Percentiles rank a stretch among this genome's conserved stretches.
Conservation (phyloP, 2,888 invertebrate genomes). For the Clanis bilineata region DNA sequence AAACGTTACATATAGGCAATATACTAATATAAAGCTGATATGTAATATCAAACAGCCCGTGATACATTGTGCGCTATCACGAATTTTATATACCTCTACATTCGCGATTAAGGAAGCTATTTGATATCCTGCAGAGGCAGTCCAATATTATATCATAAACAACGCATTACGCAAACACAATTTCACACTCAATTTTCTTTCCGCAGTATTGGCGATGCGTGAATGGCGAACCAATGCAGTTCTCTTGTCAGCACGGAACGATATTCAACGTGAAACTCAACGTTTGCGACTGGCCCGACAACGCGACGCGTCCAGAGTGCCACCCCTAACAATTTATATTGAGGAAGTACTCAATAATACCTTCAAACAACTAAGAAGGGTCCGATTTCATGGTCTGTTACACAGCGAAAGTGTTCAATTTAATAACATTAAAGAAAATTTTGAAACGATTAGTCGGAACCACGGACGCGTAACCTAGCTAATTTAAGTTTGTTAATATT, state of each 20-base stretch:
- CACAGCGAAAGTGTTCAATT: conserved; percentile 28
- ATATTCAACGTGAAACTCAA: conserved; percentile 87
- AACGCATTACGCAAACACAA: neutral
- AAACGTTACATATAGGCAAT: neutral
- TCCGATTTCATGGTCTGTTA: conserved; percentile 3
- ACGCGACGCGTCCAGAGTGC: conserved; percentile 85
- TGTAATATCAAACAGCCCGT: too few relatives aligned
- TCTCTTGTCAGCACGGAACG: conserved; percentile 88
- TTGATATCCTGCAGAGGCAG: neutral
- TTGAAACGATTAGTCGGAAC: neutral
- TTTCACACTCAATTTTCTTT: conserved; percentile 27
- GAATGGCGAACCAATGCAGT: conserved; percentile 87
- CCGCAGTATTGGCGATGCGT: conserved; percentile 93
- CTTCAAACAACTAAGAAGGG: neutral
- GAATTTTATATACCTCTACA: too few relatives aligned
- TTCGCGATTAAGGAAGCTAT: too few relatives aligned
- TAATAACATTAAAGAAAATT: neutral
- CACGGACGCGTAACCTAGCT: neutral
- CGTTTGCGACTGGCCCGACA: conserved; percentile 92
- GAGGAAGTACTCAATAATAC: conserved; percentile 1
- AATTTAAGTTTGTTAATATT: conserved; percentile 39
- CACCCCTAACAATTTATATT: conserved; percentile 2
- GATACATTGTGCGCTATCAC: too few relatives aligned
- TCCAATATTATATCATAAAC: neutral
- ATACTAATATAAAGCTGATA: too few relatives aligned